phyloP scores from a whole-genome alignment of 2,888 invertebrate genomes.

The Argynnis bischoffii region DNA sequence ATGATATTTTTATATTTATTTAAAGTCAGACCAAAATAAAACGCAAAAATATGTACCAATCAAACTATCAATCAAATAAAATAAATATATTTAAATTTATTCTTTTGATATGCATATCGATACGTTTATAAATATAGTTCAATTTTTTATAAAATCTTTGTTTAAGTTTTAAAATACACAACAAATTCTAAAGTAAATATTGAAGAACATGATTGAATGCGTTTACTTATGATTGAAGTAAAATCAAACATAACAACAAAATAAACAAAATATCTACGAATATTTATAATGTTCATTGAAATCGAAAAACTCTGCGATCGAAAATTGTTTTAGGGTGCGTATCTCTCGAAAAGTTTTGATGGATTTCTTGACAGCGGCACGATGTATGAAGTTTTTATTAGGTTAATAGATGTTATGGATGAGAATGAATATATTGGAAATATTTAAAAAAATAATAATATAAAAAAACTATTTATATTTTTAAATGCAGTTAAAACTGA shows the following conservation, averaged over 20 bases:
- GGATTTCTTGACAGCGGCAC: conserved; percentile 22
- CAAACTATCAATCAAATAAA: too few species aligned
- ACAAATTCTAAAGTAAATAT: not conserved
- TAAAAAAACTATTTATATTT: too few species aligned
- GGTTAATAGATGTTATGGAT: conserved; percentile 17
- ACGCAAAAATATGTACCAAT: too few species aligned
- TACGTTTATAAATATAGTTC: too few species aligned
- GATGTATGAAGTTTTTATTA: conserved; percentile 22
- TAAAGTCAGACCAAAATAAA: too few species aligned
- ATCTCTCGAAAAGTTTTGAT: conserved; percentile 25
- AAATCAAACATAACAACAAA: conserved; percentile 10
- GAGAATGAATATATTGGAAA: not conserved
- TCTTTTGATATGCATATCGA: too few species aligned
- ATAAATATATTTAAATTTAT: too few species aligned
- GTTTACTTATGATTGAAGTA: not conserved
- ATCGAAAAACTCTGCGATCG: conserved; percentile 22
- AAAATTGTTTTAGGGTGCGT: conserved; percentile 25
- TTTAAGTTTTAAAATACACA: not conserved
- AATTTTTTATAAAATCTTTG: too few species aligned
- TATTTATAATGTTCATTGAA: conserved; percentile 11
- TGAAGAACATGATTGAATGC: not conserved
- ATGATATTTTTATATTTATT: too few species aligned
- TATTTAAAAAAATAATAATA: not conserved
- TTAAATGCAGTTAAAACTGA: too few species aligned
- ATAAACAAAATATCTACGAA: conserved; percentile 16